Base-by-base conservation (phyloP, 1,140 invertebrate species). In the Brachionus rubens region DNA sequence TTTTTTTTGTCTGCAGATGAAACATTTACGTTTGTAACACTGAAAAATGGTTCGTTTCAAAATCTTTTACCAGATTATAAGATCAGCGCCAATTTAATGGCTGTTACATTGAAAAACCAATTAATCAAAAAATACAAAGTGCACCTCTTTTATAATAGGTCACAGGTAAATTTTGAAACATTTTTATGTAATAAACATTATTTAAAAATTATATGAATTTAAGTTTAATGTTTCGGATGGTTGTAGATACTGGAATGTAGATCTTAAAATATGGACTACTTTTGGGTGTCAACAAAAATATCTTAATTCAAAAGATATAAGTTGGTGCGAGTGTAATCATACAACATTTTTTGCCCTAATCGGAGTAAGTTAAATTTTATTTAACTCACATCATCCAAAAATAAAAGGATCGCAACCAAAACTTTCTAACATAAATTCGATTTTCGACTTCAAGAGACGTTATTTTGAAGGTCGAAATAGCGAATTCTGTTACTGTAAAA, bases 331-430 rank as follows among this genome's bases (percentile, higher is more conserved):
- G 21, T 65, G 59, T 41, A 65, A 43, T 24, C 59, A 65, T 43
- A 65, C 59, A 14, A 65, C 59, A 24, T 65, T 65, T 43, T 65
- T 65, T 43, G 59, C 36, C n/a, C 14, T 65, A 24, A 26, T 65
- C 24, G 59, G 36, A 2, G 59, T 65, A 43, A 43, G 59, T 65
- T 14, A 3, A 7, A 7, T 46, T 14, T 46, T 3, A 7, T 14
- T 14, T n/a, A n/a, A n/a, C n/a, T n/a, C n/a, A n/a, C n/a, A n/a
- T n/a, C n/a, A n/a, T n/a, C n/a, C n/a, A n/a, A n/a, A n/a, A n/a
- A n/a, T n/a, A n/a, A n/a, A n/a, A n/a, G n/a, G n/a, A n/a, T n/a
- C n/a, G n/a, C n/a, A n/a, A n/a, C n/a, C n/a, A n/a, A n/a, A n/a
- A n/a, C n/a, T n/a, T n/a, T n/a, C n/a, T n/a, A n/a, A n/a, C n/a